Evolutionary conservation across 2,888 invertebrate genomes (phyloP).

Genomic region (Drosophila gaucha): DNA sequence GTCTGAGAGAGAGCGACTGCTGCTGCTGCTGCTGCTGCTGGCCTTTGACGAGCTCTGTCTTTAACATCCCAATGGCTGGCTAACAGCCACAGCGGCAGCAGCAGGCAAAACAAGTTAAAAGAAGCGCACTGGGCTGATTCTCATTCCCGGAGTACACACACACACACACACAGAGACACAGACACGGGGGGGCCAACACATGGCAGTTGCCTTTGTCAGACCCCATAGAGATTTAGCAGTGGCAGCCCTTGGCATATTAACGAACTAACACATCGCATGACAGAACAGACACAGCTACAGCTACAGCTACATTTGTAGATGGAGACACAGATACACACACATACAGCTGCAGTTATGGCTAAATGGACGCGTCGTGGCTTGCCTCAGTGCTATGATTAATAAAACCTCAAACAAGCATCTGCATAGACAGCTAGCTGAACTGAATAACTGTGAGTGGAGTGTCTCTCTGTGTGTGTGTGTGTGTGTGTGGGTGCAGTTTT

Average conservation of each 20-base stretch:
- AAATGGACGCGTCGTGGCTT: constrained; percentile 40
- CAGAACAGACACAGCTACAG: constrained; percentile 22
- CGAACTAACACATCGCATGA: constrained; percentile 57
- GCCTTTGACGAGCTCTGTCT: constrained; percentile 49
- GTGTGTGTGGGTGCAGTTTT: constrained; percentile 19
- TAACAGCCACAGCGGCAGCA: constrained; percentile 26
- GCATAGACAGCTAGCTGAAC: constrained; percentile 44
- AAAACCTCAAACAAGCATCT: constrained; percentile 60
- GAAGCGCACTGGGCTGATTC: constrained; percentile 18
- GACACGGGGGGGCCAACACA: constrained; percentile 25
- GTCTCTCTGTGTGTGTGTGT: neutral
- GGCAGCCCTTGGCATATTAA: constrained; percentile 61
- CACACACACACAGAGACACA: too few relatives aligned
- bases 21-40: too few relatives aligned
- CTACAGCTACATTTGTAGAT: constrained; percentile 10
- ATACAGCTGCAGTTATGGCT: constrained; percentile 23
- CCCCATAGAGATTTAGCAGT: constrained; percentile 51
- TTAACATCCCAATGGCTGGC: constrained; percentile 48
- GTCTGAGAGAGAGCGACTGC: constrained; percentile 3
- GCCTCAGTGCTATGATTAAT: constrained; percentile 60
- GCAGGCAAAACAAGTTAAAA: constrained; percentile 23
- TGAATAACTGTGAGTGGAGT: too few relatives aligned
- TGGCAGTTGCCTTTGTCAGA: constrained; percentile 45
- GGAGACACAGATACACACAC: constrained; percentile 13
- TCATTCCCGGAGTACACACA: constrained; percentile 27